These are phyloP conservation scores for Pampus argenteus DNA, from an alignment of 2,797 vertebrate genomes.

Conservation along the genomic window DNA sequence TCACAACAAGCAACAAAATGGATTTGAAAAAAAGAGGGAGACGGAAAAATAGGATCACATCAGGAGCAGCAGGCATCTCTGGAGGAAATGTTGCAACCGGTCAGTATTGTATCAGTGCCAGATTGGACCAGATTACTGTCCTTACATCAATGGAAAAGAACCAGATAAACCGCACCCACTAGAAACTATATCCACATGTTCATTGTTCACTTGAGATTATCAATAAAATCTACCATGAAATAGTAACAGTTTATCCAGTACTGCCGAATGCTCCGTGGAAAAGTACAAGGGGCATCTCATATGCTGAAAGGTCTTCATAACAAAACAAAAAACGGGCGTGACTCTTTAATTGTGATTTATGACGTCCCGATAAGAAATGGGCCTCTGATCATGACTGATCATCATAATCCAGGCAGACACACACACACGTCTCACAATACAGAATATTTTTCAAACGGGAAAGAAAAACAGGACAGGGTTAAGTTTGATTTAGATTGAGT, in stretches of 20 bases:
- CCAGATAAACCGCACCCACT: background rate
- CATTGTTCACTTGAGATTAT: background rate
- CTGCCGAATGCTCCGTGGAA: conserved; percentile 2
- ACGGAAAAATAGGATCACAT: conserved; percentile 13
- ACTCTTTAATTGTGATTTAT: conserved; percentile 32
- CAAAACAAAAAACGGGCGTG: conserved; percentile 33
- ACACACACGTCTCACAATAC: background rate
- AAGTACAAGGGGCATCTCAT: conserved; percentile 35
- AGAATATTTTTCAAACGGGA: background rate
- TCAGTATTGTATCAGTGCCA: background rate
- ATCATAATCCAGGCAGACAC: background rate
- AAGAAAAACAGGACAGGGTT: no score
- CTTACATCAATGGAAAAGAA: background rate
- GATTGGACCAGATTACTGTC: background rate
- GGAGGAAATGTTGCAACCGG: conserved; percentile 15
- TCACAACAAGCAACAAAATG: conserved; percentile 28
- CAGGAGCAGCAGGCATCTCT: conserved; percentile 5
- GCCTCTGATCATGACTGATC: conserved; percentile 32
- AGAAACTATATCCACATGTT: background rate
- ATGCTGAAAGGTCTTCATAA: background rate
- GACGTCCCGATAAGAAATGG: conserved; percentile 54
- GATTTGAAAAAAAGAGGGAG: conserved; percentile 8
- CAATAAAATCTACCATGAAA: background rate
- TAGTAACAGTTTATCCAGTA: background rate
- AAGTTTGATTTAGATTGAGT: background rate